These are phyloP conservation scores for Zeuzera pyrina DNA, from an alignment of 2,888 invertebrate species.

Conservation along the genomic window DNA sequence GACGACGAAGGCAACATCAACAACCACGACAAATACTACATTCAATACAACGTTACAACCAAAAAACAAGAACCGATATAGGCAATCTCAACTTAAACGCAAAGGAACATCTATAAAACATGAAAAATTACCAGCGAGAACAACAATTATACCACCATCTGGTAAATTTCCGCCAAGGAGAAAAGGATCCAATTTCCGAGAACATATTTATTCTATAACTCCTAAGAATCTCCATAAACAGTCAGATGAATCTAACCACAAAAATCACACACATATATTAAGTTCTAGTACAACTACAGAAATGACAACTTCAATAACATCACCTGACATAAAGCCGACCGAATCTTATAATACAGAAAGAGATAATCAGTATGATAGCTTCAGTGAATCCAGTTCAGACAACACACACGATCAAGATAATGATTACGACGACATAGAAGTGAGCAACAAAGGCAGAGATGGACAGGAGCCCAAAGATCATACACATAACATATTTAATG, in stretches of 20 bases:
- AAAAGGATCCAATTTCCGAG: slow-evolving; percentile 60
- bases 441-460: slow-evolving; percentile 12
- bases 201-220: slow-evolving; percentile 38
- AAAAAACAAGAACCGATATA: slow-evolving; percentile 48
- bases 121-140: too few species aligned
- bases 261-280: slow-evolving; percentile 19
- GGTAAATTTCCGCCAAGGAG: slow-evolving; percentile 33
- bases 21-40: slow-evolving; percentile 16
- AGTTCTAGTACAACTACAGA: slow-evolving; percentile 13
- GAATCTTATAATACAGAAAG: slow-evolving; percentile 18
- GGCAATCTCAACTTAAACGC: slow-evolving; percentile 52
- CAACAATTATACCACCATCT: slow-evolving; percentile 11
- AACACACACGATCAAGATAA: slow-evolving; percentile 16
- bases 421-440: slow-evolving; percentile 15
- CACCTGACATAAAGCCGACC: slow-evolving; percentile 20
- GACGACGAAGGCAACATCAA: slow-evolving; percentile 10
- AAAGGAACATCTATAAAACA: slow-evolving; percentile 66
- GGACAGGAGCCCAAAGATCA: slow-evolving; percentile 37
- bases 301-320: slow-evolving; percentile 12
- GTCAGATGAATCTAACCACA: slow-evolving; percentile 25
- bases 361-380: background rate
- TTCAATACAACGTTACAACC: slow-evolving; percentile 20
- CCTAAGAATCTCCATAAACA: too few species aligned
- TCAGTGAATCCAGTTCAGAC: slow-evolving; percentile 6
- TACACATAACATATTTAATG: slow-evolving; percentile 39